phyloP scores from a whole-genome alignment of 2,888 invertebrate species.

The Synergus umbraculus region DNA sequence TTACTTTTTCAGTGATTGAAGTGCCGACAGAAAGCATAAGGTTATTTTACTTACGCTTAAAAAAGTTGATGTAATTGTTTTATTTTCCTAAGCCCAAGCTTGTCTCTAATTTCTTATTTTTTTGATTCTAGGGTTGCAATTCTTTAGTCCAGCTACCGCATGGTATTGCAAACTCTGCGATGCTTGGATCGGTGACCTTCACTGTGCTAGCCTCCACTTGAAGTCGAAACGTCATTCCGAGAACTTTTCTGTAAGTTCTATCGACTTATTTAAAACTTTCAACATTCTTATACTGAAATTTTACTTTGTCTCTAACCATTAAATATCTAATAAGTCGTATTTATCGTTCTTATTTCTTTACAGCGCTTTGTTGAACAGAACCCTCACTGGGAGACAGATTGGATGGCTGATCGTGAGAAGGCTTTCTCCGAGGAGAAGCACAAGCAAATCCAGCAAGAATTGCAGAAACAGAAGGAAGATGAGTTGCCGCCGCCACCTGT shows the following conservation, averaged over 20 bases:
- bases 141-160: slow-evolving; percentile 91
- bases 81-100: neutral
- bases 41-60: slow-evolving; percentile 74
- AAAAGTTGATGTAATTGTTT: slow-evolving; percentile 59
- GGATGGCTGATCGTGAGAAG: slow-evolving; percentile 89
- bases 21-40: slow-evolving; percentile 74
- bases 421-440: slow-evolving; percentile 78
- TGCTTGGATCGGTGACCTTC: slow-evolving; percentile 92
- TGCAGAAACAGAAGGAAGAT: slow-evolving; percentile 81
- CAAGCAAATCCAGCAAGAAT: slow-evolving; percentile 75
- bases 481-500: slow-evolving; percentile 72
- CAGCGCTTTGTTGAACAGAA: slow-evolving; percentile 90
- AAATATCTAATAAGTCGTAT: neutral
- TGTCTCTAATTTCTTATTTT: slow-evolving; percentile 47
- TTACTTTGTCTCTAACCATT: neutral
- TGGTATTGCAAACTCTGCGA: slow-evolving; percentile 95
- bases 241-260: slow-evolving; percentile 86
- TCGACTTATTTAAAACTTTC: neutral
- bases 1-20: slow-evolving; percentile 68
- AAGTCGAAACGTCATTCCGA: slow-evolving; percentile 89
- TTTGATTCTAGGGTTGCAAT: slow-evolving; percentile 86
- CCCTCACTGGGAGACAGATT: slow-evolving; percentile 92
- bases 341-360: slow-evolving; percentile 40
- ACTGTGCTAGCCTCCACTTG: slow-evolving; percentile 91
- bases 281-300: neutral